phyloP scores from a whole-genome alignment of 1,140 invertebrate genomes.

The Anagrus nilaparvatae region DNA sequence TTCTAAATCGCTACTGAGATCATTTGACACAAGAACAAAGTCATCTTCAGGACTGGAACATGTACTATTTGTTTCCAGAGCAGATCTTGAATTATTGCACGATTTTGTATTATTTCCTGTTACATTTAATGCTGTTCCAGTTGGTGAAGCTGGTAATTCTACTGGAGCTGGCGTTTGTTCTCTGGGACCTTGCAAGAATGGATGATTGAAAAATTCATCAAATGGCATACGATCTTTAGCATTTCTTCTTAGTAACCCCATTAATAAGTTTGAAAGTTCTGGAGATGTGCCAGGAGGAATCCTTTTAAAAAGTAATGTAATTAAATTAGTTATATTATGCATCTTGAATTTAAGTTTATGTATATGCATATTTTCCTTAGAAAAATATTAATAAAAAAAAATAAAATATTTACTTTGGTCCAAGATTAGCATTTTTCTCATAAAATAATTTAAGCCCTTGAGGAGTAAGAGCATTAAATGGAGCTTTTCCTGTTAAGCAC shows the following conservation, averaged over 20 bases:
- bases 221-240: conserved; percentile 92
- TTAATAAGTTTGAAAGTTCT: conserved; percentile 78
- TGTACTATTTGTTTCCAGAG: conserved; percentile 40
- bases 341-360: too few relatives aligned
- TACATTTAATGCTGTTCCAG: conserved; percentile 28
- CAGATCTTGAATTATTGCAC: too few relatives aligned
- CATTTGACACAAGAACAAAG: conserved; percentile 75
- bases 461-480: conserved; percentile 97
- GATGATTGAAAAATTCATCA: conserved; percentile 87
- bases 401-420: conserved; percentile 70
- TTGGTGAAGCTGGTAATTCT: conserved; percentile 38
- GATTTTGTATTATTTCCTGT: conserved; percentile 26
- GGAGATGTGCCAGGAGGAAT: conserved; percentile 87
- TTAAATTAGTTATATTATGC: not conserved
- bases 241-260: conserved; percentile 82
- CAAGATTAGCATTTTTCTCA: conserved; percentile 90
- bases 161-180: conserved; percentile 33
- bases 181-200: conserved; percentile 68
- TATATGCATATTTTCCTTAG: not conserved
- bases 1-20: conserved; percentile 48
- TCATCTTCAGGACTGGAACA: conserved; percentile 68
- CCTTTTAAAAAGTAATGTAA: conserved; percentile 44
- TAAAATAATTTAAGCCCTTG: conserved; percentile 96
- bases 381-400: not conserved
- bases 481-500: conserved; percentile 95